Percentiles rank a stretch among this genome's conserved stretches.
These are phyloP conservation scores for Callimorpha dominula DNA, from an alignment of 2,888 invertebrate species.

Conservation along the genomic window DNA sequence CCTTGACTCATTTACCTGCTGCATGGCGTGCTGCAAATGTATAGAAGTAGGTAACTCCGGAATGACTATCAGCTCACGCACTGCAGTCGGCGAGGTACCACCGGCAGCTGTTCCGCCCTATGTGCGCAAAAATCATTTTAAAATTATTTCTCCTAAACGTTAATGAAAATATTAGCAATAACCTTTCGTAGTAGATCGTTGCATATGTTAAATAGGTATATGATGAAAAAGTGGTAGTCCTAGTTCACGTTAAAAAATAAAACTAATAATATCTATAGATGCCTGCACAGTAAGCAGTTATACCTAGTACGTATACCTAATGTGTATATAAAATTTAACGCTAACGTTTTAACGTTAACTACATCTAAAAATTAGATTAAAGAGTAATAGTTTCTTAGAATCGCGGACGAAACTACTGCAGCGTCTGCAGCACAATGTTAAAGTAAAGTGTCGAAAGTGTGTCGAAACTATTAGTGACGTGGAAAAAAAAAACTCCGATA, in stretches of 20 bases:
- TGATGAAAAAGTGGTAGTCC: too few species aligned
- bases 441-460: too few species aligned
- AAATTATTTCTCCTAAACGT: not conserved
- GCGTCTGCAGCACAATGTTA: too few species aligned
- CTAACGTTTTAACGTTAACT: not conserved
- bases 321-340: too few species aligned
- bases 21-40: conserved; percentile 82
- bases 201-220: not conserved
- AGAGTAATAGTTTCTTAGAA: not conserved
- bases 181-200: not conserved
- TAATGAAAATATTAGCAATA: not conserved
- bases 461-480: too few species aligned
- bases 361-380: not conserved
- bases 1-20: conserved; percentile 69
- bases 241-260: too few species aligned
- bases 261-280: too few species aligned
- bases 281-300: not conserved
- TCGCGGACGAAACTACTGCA: not conserved
- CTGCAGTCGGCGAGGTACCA: conserved; percentile 69
- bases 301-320: too few species aligned
- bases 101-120: conserved; percentile 69
- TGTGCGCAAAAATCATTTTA: conserved; percentile 17
- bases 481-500: too few species aligned
- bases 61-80: conserved; percentile 82
- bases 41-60: conserved; percentile 79